Conservation (phyloP, 2,113 vertebrate genomes). For the Triplophysa tibetana region DNA sequence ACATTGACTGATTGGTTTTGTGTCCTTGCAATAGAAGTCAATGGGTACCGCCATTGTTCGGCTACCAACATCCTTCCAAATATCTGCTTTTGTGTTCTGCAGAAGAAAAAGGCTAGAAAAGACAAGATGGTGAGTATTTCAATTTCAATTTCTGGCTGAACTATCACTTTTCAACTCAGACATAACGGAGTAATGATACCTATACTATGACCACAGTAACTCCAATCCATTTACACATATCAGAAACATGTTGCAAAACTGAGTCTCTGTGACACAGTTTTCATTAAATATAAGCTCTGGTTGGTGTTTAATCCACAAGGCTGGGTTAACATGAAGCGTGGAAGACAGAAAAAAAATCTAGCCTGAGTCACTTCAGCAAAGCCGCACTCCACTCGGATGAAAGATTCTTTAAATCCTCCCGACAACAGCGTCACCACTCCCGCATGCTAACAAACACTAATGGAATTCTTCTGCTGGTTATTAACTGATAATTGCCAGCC, state of each 20-base stretch:
- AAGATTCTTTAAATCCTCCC: conserved; percentile 22
- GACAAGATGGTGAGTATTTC: too few species aligned
- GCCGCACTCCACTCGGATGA: neutral
- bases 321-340: conserved; percentile 27
- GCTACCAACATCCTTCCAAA: too few species aligned
- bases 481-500: conserved; percentile 76
- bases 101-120: too few species aligned
- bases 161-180: neutral
- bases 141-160: too few species aligned
- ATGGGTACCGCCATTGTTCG: too few species aligned
- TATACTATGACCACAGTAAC: conserved; percentile 17
- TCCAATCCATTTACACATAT: neutral
- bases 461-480: conserved; percentile 73
- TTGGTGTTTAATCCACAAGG: conserved; percentile 21
- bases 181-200: neutral
- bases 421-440: conserved; percentile 58
- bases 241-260: neutral
- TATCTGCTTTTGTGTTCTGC: too few species aligned
- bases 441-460: conserved; percentile 73
- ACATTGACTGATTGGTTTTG: too few species aligned
- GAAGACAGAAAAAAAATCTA: neutral
- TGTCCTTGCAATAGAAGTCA: too few species aligned
- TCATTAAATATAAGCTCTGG: conserved; percentile 32
- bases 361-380: conserved; percentile 40
- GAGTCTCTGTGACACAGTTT: conserved; percentile 1